Evolutionary conservation across 2,888 invertebrate species (phyloP).

Genomic region (Dexiosoma caninum): DNA sequence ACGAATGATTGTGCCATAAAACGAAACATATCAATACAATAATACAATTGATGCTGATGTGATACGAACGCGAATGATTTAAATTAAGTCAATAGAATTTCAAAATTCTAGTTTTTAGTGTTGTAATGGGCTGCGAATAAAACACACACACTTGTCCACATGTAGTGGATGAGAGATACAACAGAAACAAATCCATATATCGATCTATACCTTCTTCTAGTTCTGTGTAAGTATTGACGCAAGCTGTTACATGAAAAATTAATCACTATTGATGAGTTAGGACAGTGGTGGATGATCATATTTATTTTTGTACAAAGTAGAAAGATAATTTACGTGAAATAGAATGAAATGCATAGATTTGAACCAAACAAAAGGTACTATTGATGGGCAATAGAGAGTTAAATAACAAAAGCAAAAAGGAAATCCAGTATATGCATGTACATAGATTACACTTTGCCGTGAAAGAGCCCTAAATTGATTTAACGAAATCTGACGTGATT

Average conservation of each 20-base stretch:
- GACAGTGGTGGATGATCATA: conserved; percentile 1
- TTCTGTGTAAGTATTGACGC: conserved; percentile 1
- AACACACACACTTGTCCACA: background rate
- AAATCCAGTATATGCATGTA: background rate
- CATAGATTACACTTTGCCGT: background rate
- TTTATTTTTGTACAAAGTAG: background rate
- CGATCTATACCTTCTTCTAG: background rate
- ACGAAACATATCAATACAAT: conserved; percentile 40
- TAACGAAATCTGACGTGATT: too few species aligned
- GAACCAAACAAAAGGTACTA: conserved; percentile 11
- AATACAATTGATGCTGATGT: conserved; percentile 52
- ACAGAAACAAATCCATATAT: background rate
- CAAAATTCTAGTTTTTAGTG: conserved; percentile 39
- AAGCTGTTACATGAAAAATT: conserved; percentile 57
- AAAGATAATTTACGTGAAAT: background rate
- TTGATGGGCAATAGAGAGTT: conserved; percentile 14
- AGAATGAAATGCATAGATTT: background rate
- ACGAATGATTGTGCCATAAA: conserved; percentile 15
- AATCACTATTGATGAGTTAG: conserved; percentile 56
- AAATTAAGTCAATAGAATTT: conserved; percentile 53
- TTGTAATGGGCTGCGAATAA: background rate
- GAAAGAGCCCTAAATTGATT: too few species aligned
- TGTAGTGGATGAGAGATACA: background rate
- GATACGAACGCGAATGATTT: conserved; percentile 40
- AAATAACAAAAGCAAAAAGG: background rate